phyloP scores from a whole-genome alignment of 92 coral and sea anemone species.

The Siderastrea radians region DNA sequence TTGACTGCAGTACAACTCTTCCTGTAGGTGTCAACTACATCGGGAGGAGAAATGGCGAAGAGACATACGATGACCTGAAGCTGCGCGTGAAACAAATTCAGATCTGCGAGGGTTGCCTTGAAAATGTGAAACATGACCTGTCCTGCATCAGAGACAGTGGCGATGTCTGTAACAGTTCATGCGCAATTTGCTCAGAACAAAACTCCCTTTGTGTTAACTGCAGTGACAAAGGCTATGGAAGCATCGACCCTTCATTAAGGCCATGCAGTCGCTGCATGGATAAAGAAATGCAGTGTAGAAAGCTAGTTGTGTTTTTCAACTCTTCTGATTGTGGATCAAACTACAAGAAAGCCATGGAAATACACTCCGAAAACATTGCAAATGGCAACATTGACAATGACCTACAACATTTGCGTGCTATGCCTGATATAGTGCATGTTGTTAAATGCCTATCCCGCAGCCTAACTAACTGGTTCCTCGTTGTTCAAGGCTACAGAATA shows the following conservation, averaged over 20 bases:
- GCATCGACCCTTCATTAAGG: constrained; percentile 26
- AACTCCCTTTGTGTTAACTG: constrained; percentile 41
- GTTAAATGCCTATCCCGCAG: constrained; percentile 34
- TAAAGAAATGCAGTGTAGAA: constrained; percentile 36
- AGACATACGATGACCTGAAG: constrained; percentile 48
- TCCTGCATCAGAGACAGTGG: constrained; percentile 44
- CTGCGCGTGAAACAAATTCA: constrained; percentile 54
- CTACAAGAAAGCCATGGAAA: constrained; percentile 47
- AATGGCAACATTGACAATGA: constrained; percentile 25
- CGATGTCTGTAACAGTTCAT: constrained; percentile 39
- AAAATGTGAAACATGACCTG: constrained; percentile 51
- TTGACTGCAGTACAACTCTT: constrained; percentile 49
- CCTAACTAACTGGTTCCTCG: constrained; percentile 41
- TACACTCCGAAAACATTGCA: constrained; percentile 31
- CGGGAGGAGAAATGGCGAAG: constrained; percentile 49
- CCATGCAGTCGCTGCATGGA: constrained; percentile 38
- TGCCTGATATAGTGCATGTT: constrained; percentile 41
- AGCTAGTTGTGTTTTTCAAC: constrained; percentile 42
- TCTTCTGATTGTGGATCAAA: constrained; percentile 43
- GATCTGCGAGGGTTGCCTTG: constrained; percentile 56
- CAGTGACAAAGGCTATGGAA: constrained; percentile 25
- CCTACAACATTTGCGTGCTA: constrained; percentile 32
- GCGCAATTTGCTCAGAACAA: constrained; percentile 43
- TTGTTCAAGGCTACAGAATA: constrained; percentile 42
- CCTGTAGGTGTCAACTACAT: constrained; percentile 61